Conservation (phyloP, 2,113 vertebrate species). For the Corvus cornix region DNA sequence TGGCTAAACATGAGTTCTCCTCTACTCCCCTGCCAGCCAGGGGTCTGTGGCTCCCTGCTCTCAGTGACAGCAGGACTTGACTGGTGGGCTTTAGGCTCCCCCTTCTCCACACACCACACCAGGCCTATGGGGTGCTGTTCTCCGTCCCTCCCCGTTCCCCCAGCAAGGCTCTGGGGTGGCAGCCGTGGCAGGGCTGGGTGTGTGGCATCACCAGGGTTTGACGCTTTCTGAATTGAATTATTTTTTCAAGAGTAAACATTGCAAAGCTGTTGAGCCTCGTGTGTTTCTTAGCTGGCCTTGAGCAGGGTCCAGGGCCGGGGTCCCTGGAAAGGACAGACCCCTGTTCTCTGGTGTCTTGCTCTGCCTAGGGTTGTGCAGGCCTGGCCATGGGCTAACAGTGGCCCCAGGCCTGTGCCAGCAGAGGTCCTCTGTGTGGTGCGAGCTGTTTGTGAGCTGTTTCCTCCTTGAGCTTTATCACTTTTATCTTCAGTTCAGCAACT, state of each 20-base stretch:
- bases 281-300: not conserved
- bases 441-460: not conserved
- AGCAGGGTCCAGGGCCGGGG: fast-evolving
- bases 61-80: not conserved
- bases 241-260: conserved; percentile 65
- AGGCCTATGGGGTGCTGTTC: not conserved
- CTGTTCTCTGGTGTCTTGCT: not conserved
- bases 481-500: not conserved
- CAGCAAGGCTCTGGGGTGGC: not conserved
- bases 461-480: not conserved
- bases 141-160: fast-evolving
- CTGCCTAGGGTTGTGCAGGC: not conserved
- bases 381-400: fast-evolving
- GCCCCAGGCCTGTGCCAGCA: not conserved
- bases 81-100: not conserved
- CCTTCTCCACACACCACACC: fast-evolving
- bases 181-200: not conserved
- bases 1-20: not conserved
- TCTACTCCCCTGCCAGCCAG: not conserved
- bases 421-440: conserved; percentile 10
- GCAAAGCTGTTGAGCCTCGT: conserved; percentile 1
- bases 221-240: conserved; percentile 13
- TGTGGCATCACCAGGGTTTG: not conserved
- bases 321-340: not conserved
- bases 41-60: not conserved